Conservation (phyloP, 1,140 invertebrate genomes). For the Drosophila grimshawi region DNA sequence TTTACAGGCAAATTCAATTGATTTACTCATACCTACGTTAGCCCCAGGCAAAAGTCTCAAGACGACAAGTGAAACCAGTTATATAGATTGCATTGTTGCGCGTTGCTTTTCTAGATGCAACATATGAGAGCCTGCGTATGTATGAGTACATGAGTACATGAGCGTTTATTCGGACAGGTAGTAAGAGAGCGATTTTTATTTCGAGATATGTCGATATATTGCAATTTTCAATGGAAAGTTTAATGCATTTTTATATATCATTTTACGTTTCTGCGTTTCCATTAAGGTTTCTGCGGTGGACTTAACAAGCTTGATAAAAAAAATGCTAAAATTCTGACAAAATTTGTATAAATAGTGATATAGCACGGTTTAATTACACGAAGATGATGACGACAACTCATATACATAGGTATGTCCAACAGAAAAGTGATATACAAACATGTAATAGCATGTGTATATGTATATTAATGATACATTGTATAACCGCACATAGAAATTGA, state of each 20-base stretch:
- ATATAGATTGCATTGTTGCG: constrained; percentile 46
- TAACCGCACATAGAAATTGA: background rate
- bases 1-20: constrained; percentile 72
- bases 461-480: background rate
- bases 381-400: background rate
- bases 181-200: constrained; percentile 18
- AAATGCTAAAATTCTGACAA: too few species aligned
- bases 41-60: constrained; percentile 3
- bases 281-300: background rate
- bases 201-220: constrained; percentile 37
- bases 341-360: too few species aligned
- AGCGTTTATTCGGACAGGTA: background rate
- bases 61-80: constrained; percentile 66
- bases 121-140: constrained; percentile 6
- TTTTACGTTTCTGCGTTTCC: constrained; percentile 15
- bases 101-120: constrained; percentile 10
- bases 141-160: background rate
- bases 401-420: background rate
- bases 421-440: too few species aligned
- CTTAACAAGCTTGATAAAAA: too few species aligned
- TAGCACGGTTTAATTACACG: too few species aligned
- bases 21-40: constrained; percentile 44
- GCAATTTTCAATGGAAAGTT: constrained; percentile 38
- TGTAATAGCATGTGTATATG: background rate
- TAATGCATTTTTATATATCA: constrained; percentile 31